Evolutionary conservation across 2,888 invertebrate genomes (phyloP), one percentile per base, ranked within the genome.

Genomic region (Tipula unca): DNA sequence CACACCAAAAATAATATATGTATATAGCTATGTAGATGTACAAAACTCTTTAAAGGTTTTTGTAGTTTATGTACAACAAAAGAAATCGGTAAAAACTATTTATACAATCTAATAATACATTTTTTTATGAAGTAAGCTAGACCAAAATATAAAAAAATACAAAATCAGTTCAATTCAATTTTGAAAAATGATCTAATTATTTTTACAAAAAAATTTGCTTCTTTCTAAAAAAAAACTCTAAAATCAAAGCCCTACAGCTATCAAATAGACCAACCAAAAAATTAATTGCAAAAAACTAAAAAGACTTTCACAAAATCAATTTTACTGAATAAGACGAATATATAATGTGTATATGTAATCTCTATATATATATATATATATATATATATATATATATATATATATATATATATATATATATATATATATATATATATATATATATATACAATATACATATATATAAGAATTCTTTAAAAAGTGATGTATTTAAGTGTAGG

Each of bases 81-180:
- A 69, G 69, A 69, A 69, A 69, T 69, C 69, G 25, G 69, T 69
- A 69, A 69, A 69, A 69, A 69, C 69, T 69, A 69, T 25, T 69
- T 69, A n/a, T n/a, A 69, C 69, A 69, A 69, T 69, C 69, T 69
- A 69, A 69, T 69, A 69, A 25, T 25, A 25, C 10, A 39, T 8
- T 14, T 48, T 48, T 42, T 42, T 48, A n/a, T 48, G n/a, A 48
- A n/a, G 48, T 48, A n/a, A 48, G 48, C n/a, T 48, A 69, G 25
- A 69, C 25, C 32, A 32, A 32, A 32, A 32, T 6, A 32, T 32
- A 13, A 69, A 69, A 69, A 69, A 69, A 10, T 25, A 69, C 69
- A 69, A 69, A 69, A 69, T 69, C 69, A 69, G 69, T 69, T 69
- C 69, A 69, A 69, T 69, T 69, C 69, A 69, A 69, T 69, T 69